A percentile compares a stretch with the other conserved stretches of the same genome.
phyloP scores from a whole-genome alignment of 53 echinoderm and acorn worm genomes.

The Astropecten irregularis region DNA sequence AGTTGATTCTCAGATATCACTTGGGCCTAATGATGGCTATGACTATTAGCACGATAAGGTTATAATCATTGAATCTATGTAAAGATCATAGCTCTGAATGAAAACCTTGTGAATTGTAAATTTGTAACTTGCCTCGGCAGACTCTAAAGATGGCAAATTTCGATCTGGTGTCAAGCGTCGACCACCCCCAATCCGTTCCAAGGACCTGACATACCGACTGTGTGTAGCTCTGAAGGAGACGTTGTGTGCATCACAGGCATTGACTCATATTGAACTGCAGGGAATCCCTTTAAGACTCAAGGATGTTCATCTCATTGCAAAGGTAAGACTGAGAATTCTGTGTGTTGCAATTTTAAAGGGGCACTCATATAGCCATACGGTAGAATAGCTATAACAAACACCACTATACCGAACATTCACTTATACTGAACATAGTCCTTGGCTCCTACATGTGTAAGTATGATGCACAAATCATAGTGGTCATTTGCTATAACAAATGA shows the following conservation, averaged over 20 bases:
- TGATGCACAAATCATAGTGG: no score
- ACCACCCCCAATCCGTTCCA: slow-evolving; percentile 76
- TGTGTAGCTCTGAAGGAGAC: slow-evolving; percentile 73
- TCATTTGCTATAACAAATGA: no score
- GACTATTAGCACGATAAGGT: no score
- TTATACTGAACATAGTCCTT: background rate
- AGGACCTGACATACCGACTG: slow-evolving; percentile 78
- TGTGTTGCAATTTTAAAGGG: background rate
- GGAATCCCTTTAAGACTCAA: slow-evolving; percentile 76
- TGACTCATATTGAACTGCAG: slow-evolving; percentile 75
- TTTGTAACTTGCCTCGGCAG: background rate
- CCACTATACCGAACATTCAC: background rate
- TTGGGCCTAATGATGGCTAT: no score
- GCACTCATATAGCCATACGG: background rate
- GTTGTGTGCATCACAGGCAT: slow-evolving; percentile 54
- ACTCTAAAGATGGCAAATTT: slow-evolving; percentile 11
- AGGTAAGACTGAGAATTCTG: slow-evolving; percentile 45
- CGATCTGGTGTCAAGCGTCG: slow-evolving; percentile 40
- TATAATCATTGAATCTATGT: no score
- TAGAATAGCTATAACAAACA: no score
- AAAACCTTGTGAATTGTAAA: no score
- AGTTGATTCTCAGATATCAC: no score
- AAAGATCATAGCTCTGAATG: no score
- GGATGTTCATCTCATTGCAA: slow-evolving; percentile 73
- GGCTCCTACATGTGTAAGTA: no score